Base-by-base conservation (phyloP, 2,113 vertebrate species). In the Cathartes aura region DNA sequence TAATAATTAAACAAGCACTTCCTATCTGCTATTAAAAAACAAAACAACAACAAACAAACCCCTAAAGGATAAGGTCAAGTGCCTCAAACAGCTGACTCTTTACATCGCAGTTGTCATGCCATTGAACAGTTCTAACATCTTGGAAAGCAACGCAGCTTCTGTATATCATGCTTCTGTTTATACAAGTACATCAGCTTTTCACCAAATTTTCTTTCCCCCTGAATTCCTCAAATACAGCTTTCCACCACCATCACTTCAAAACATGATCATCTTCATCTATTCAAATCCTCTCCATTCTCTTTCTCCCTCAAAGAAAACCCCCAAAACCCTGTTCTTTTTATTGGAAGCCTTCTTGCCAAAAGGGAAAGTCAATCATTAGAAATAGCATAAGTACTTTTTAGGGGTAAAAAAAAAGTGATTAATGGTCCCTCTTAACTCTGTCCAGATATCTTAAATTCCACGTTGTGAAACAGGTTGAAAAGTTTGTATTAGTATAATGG, bases 1-100 rank as follows among this genome's bases (percentile, higher is more conserved):
- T 71, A 97, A 95, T 92, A 97, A 96, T 92, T 97, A 14, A 87
- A 48, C 26, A 96, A 78, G 4, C 2, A 74, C 38, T 96, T 96
- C 26, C 38, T 62, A 47, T 22, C 34, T 95, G 23, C 24, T 70
- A 34, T 53, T 79, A 73, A 94, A 53, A 90, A 74, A 80, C 9
- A 60, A 62, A 38, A 6, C 3, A 14, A 11, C 8, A 53, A 23
- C 5, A n/a, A 22, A 26, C 17, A 72, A 30, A 34, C 5, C 9
- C 59, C 45, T 12, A 45, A 86, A 93, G 4, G 47, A 67, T 79
- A 92, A 87, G 42, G 38, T 87, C 45, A 96, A 96, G 29, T 85
- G 36, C n/a, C 36, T 78, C 43, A 79, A 36, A 62, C 26, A 47
- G 16, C 17, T 73, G 17, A 71, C 24, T 71, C 24, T 74, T 30